A percentile compares a stretch with the other conserved stretches of the same genome.
phyloP scores from a whole-genome alignment of 2,113 vertebrate genomes.

The Otis tarda region DNA sequence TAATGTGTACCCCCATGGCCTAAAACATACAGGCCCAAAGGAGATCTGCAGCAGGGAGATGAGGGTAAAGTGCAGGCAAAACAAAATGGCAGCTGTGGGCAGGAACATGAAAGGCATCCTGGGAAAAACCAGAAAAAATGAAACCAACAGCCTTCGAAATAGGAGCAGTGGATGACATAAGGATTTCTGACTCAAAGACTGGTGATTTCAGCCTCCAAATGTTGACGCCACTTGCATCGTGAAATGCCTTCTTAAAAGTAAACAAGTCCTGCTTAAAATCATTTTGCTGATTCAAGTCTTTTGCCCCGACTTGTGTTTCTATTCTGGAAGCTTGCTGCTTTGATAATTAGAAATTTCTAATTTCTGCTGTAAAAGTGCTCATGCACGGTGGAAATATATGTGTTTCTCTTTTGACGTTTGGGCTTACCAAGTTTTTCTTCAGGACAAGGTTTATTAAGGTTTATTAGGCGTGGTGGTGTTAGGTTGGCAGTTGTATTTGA shows the following conservation, averaged over 20 bases:
- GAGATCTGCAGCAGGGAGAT: neutral
- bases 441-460: no score
- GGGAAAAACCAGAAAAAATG: neutral
- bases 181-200: neutral
- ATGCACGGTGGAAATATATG: neutral
- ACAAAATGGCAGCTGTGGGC: neutral
- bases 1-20: neutral
- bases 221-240: fast-evolving
- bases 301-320: neutral
- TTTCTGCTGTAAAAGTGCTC: neutral
- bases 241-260: neutral
- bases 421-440: neutral
- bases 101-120: neutral
- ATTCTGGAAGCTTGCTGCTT: neutral
- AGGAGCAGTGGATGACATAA: neutral
- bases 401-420: neutral
- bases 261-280: neutral
- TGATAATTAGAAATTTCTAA: neutral
- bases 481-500: no score
- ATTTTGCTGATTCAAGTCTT: neutral
- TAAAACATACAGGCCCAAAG: neutral
- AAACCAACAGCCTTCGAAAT: neutral
- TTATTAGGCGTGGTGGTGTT: no score
- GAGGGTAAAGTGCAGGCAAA: neutral
- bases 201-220: neutral